Base-by-base conservation (phyloP, 2,113 vertebrate species). In the Stigmatopora nigra region DNA sequence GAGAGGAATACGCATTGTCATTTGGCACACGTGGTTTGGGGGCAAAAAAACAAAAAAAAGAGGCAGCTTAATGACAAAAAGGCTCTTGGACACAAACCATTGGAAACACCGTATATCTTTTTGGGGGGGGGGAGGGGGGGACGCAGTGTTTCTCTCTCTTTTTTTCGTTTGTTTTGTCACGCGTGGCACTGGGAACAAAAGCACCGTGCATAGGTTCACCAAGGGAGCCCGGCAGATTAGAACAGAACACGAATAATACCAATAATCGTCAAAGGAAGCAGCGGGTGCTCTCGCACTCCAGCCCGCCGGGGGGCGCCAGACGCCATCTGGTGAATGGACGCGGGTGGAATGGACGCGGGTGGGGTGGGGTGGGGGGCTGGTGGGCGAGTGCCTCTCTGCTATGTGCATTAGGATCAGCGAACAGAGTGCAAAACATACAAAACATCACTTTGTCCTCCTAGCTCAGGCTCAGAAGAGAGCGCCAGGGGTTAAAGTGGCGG, bases 401-500 rank as follows among this genome's bases (percentile, higher is more conserved):
- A 88, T 88, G 87, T 89, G 88, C 88, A 85, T 89, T 82, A 87
- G 82, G 82, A 88, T 86, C 82, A 88, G 87, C 82, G 79, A 90
- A 87, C 87, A 82, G 87, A 91, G 89, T 91, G 89, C 90, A 91
- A 90, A 90, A 88, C 86, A 89, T 84, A 85, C 83, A 91, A 86
- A 90, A 86, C 80, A 86, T 87, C 81, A 78, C n/a, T 20, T 61
- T 46, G 83, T 87, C 84, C 86, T 87, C 84, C 41, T 78, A 72
- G 85, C 82, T 86, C 81, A 84, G 84, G 88, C 86, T 87, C 86
- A 47, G 77, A 65, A 44, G 65, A 65, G 53, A 45, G 63, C 61
- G 31, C 38, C 48, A 61, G 66, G 76, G 64, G 82, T 55, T 25
- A 45, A 35, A 55, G 35, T 38, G 19, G 56, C 52, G 53, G 62